Evolutionary conservation across 2,113 vertebrate genomes (phyloP).

Genomic region (Embiotoca jacksoni): DNA sequence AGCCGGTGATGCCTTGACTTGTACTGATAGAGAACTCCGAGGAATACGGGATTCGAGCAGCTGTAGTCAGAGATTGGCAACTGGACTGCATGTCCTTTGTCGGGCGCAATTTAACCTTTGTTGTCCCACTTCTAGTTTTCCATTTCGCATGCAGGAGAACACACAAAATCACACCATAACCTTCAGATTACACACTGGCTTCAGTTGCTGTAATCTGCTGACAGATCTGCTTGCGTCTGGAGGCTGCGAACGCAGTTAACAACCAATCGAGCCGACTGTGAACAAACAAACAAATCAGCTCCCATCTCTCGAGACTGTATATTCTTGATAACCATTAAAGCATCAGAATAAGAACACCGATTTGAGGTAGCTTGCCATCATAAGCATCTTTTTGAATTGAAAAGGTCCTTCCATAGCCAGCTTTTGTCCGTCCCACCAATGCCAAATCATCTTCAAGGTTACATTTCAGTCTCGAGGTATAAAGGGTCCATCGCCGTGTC

Average conservation of each 20-base stretch:
- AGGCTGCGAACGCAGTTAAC: slow-evolving; percentile 39
- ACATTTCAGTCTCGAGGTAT: slow-evolving; percentile 38
- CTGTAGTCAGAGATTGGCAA: slow-evolving; percentile 2
- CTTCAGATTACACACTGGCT: not conserved
- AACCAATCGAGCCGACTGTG: slow-evolving; percentile 25
- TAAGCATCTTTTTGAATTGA: slow-evolving; percentile 2
- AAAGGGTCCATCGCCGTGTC: slow-evolving; percentile 34
- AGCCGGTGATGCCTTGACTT: not conserved
- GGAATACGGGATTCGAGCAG: not conserved
- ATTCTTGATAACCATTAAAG: slow-evolving; percentile 21
- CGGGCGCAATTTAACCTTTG: slow-evolving; percentile 8
- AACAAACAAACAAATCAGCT: slow-evolving; percentile 39
- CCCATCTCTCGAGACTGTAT: slow-evolving; percentile 23
- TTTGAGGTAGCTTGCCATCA: not conserved
- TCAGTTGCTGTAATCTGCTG: slow-evolving; percentile 18
- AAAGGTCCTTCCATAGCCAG: slow-evolving; percentile 8
- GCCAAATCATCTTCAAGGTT: slow-evolving; percentile 52
- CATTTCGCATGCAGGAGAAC: slow-evolving; percentile 8
- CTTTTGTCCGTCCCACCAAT: slow-evolving; percentile 12
- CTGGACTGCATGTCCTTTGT: not conserved
- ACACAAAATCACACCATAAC: not conserved
- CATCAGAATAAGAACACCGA: slow-evolving; percentile 7
- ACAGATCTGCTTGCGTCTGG: slow-evolving; percentile 22
- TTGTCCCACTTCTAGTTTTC: slow-evolving; percentile 13
- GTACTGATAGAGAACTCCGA: not conserved